These are phyloP conservation scores for Magallana gigas DNA, from an alignment of 1,140 invertebrate species.

Conservation along the genomic window DNA sequence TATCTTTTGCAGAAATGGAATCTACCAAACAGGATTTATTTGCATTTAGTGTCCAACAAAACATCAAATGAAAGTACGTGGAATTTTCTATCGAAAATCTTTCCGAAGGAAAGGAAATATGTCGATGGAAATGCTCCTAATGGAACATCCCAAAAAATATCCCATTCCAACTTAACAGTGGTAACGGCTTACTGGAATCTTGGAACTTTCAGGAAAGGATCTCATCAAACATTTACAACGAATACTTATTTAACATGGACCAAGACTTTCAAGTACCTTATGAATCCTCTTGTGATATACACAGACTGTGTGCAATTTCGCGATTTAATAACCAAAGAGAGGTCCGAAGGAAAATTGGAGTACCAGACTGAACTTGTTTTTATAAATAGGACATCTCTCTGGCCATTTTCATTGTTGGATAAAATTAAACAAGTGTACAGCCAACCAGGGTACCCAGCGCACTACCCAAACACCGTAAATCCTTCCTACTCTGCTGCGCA, in stretches of 20 bases:
- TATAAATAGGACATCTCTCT: conserved; percentile 52
- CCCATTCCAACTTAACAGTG: conserved; percentile 53
- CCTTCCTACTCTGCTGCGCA: conserved; percentile 63
- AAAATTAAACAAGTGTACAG: conserved; percentile 62
- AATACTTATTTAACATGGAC: conserved; percentile 61
- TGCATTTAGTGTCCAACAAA: not conserved
- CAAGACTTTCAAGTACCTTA: conserved; percentile 54
- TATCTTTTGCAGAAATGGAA: not conserved
- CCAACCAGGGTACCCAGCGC: conserved; percentile 57
- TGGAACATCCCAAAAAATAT: not conserved
- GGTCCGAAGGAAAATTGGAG: conserved; percentile 46
- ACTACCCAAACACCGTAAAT: conserved; percentile 63
- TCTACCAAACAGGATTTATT: not conserved
- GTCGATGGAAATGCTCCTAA: not conserved
- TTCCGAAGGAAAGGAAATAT: no score
- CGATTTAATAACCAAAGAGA: conserved; percentile 48
- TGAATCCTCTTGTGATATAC: conserved; percentile 65
- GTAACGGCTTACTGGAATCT: conserved; percentile 71
- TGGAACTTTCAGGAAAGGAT: conserved; percentile 67
- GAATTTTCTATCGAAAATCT: not conserved
- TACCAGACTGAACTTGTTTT: conserved; percentile 59
- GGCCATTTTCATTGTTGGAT: conserved; percentile 12
- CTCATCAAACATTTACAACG: not conserved
- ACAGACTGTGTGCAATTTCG: conserved; percentile 61
- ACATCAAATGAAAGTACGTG: not conserved